Base-by-base conservation (phyloP, 2,113 vertebrate species). In the Dipodomys merriami region DNA sequence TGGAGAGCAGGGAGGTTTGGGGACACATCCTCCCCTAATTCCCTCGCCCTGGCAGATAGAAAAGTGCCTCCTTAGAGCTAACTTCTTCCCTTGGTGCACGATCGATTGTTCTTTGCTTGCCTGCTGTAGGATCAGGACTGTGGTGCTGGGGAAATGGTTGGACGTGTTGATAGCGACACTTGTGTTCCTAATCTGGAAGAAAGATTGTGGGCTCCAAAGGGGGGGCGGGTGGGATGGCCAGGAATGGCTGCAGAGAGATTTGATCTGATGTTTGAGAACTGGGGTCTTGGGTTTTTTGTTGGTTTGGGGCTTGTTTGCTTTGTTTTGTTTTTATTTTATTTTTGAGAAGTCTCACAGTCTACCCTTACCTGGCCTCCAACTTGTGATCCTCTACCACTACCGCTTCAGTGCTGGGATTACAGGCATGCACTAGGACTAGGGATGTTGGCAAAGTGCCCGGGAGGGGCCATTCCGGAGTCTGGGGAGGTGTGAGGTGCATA, bases 381-480 rank as follows among this genome's bases (percentile, higher is more conserved):
- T 64, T 23, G 22, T 25, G 19, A 64, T 64, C 62, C 23, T 25
- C 62, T 64, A 25, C 62, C 62, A 23, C 9, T 64, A 9, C 62
- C 9, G 53, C 53, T 57, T 57, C 11, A 57, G 53, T 64, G 23
- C 62, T 64, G 62, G 62, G 62, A 64, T 64, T 64, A 64, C 62
- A 64, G 62, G 62, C 62, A 8, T 64, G 62, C 8, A 25, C 62
- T 64, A 25, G 0, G 76, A 79, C n/a, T 25, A 11, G 29, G 30
- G 68, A 15, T 9, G 25, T 89, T 95, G 96, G 96, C 94, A 9
- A 7, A 64, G 83, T 73, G 86, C 96, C 96, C 35, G 0, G 85
- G 93, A 93, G 91, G 84, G 95, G 88, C 95, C 93, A 62, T 69
- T 53, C 62, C 79, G 60, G 62, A 95, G 95, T 72, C 80, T 76